Base-by-base conservation (phyloP, 2,797 vertebrate species). In the Bryconaethiops microstoma region DNA sequence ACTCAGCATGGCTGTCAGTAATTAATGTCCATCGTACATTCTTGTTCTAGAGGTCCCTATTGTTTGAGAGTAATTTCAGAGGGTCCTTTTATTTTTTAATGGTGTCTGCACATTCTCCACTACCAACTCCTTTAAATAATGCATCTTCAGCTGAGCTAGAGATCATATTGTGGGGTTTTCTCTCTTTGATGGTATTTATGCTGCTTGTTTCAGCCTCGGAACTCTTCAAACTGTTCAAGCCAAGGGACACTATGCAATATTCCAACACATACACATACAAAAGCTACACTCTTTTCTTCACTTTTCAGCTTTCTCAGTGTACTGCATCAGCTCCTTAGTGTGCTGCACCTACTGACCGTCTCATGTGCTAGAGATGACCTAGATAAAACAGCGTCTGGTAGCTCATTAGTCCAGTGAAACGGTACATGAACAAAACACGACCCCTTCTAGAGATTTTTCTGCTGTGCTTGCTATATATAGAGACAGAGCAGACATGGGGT, bases 101-200 rank as follows among this genome's bases (percentile, higher is more conserved):
- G 74, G 8, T 63, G 77, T 71, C 74, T 70, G 60, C 62, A 74
- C 39, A 80, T 39, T 73, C 78, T 76, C 76, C 76, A 67, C 67
- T 40, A 70, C 35, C 74, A n/a, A 19, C 59, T 29, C 39, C 19
- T 80, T 83, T 89, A 85, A 89, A 89, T 87, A 89, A 88, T 89
- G 78, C 48, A 84, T 77, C 63, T 83, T 70, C 63, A 82, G 77
- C 74, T 65, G 55, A 71, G 50, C 79, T 74, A 48, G 79, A 78
- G 76, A 45, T 65, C 69, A 78, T 68, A 35, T 81, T 84, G 48
- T 84, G 83, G 78, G 73, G 69, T 23, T 60, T 45, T 73, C 16
- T 29, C 68, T 9, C 52, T 76, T 3, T 29, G 74, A 75, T 62
- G 55, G 35, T 69, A 71, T 82, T 82, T 84, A 59, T 69, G 64